Evolutionary conservation across 1,140 invertebrate species (phyloP).

Genomic region (Anagrus nilaparvatae): DNA sequence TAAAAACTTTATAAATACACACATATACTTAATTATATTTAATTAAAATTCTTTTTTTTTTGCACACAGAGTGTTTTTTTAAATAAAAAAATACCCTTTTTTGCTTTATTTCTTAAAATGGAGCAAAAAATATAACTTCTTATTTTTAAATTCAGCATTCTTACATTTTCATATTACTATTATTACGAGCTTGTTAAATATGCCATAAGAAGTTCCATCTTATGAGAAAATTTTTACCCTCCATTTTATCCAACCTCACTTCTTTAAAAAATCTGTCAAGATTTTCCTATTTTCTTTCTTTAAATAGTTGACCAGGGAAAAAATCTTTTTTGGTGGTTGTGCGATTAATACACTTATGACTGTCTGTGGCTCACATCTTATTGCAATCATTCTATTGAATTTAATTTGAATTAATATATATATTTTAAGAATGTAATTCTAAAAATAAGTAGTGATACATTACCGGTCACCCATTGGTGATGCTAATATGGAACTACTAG

Average conservation of each 20-base stretch:
- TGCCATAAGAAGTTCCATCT: constrained; percentile 94
- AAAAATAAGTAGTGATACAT: constrained; percentile 9
- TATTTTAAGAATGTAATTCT: constrained; percentile 5
- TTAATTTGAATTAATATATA: background rate
- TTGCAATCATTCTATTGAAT: constrained; percentile 66
- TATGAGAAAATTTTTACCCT: constrained; percentile 93
- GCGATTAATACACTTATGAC: constrained; percentile 63
- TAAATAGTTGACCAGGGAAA: constrained; percentile 74
- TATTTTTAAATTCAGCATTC: background rate
- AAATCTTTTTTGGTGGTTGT: constrained; percentile 79
- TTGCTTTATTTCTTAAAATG: constrained; percentile 1
- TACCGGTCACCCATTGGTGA: constrained; percentile 75
- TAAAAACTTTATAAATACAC: too few species aligned
- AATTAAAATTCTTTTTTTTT: too few species aligned
- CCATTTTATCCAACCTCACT: constrained; percentile 87
- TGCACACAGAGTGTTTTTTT: too few species aligned
- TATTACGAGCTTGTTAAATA: constrained; percentile 57
- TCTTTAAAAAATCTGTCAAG: constrained; percentile 82
- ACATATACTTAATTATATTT: too few species aligned
- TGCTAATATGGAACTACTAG: constrained; percentile 72
- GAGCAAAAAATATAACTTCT: constrained; percentile 8
- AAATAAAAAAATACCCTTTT: too few species aligned
- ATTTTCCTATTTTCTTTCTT: constrained; percentile 85
- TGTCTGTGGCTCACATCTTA: constrained; percentile 71
- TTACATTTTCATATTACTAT: constrained; percentile 4